phyloP scores from a whole-genome alignment of 2,888 invertebrate species.

The Drosophila villosipedis region DNA sequence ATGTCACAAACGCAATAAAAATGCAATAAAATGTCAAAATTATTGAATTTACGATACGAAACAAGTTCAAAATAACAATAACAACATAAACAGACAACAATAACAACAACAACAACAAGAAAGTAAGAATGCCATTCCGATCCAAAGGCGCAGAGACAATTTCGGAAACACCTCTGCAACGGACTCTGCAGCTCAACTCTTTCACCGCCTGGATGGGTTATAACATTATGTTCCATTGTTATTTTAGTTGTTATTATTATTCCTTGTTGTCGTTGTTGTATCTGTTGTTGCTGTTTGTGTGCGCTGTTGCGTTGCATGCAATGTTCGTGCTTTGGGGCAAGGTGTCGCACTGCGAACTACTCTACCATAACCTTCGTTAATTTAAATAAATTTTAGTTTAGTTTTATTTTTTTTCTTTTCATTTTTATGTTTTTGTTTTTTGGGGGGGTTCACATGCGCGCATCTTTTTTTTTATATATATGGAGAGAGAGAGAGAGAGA shows the following conservation, averaged over 20 bases:
- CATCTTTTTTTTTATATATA: slow-evolving; percentile 34
- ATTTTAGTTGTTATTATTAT: slow-evolving; percentile 50
- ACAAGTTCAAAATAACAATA: slow-evolving; percentile 75
- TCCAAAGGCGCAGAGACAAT: slow-evolving; percentile 47
- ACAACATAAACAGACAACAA: slow-evolving; percentile 40
- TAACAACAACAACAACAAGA: slow-evolving; percentile 51
- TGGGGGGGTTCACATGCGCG: slow-evolving; percentile 45
- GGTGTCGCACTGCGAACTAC: slow-evolving; percentile 77
- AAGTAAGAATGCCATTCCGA: slow-evolving; percentile 49
- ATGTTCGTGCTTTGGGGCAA: slow-evolving; percentile 73
- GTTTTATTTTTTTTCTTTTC: slow-evolving; percentile 19
- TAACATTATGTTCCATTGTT: slow-evolving; percentile 76
- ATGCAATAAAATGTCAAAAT: slow-evolving; percentile 82
- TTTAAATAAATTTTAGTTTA: slow-evolving; percentile 70
- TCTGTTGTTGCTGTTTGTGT: slow-evolving; percentile 41
- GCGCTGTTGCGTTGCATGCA: slow-evolving; percentile 67
- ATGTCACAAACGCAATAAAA: slow-evolving; percentile 81
- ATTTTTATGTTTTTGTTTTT: slow-evolving; percentile 26
- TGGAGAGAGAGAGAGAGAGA: slow-evolving; percentile 8
- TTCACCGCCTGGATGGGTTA: slow-evolving; percentile 71
- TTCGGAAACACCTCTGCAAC: slow-evolving; percentile 71
- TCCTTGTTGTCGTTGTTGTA: slow-evolving; percentile 49
- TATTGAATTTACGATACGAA: slow-evolving; percentile 82
- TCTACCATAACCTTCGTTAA: slow-evolving; percentile 74
- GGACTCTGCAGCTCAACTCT: slow-evolving; percentile 59